Percentiles rank a stretch among this genome's conserved stretches.
phyloP scores from a whole-genome alignment of 2,888 invertebrate species.

The Cheiracanthium punctorium region DNA sequence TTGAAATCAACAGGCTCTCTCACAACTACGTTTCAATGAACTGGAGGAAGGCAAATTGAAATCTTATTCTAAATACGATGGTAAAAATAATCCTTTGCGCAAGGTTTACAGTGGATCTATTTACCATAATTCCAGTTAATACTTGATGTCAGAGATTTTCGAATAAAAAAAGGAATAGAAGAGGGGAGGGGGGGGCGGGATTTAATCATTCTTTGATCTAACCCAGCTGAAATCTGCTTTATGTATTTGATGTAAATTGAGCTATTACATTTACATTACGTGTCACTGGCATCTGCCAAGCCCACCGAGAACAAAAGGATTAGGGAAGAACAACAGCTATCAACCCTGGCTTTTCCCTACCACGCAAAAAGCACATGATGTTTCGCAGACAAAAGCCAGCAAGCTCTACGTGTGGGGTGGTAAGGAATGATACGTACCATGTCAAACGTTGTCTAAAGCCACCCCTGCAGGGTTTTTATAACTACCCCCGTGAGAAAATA shows the following conservation, averaged over 20 bases:
- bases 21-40: no score
- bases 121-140: no score
- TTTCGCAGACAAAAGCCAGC: background rate
- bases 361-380: background rate
- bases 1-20: no score
- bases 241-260: background rate
- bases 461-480: background rate
- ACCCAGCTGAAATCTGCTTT: background rate
- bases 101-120: no score
- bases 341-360: background rate
- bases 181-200: background rate
- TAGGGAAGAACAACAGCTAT: background rate
- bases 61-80: no score
- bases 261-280: background rate
- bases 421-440: background rate
- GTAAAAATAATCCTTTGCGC: no score
- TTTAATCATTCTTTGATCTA: background rate
- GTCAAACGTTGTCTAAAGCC: background rate
- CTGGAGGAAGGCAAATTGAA: no score
- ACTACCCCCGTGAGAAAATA: background rate
- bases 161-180: no score
- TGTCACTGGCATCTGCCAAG: background rate
- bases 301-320: conserved; percentile 2
- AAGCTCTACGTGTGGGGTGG: background rate
- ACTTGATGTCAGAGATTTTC: no score